Percentiles rank a stretch among this genome's conserved stretches.
phyloP scores from a whole-genome alignment of 64 coral and sea anemone species.

The Acropora yongei region DNA sequence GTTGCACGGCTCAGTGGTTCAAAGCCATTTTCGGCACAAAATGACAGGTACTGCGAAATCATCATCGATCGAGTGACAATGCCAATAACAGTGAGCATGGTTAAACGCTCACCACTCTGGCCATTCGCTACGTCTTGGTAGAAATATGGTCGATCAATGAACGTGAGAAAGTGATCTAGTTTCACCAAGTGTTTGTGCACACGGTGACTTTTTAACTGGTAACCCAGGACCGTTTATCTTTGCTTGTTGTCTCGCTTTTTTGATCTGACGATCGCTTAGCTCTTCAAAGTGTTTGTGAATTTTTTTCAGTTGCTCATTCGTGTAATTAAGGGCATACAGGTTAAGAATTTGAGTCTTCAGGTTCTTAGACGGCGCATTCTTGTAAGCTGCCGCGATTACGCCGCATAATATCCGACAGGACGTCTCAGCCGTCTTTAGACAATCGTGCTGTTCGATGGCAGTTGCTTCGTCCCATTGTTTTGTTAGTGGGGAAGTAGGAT shows the following conservation, averaged over 20 bases:
- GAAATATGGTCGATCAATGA: constrained; percentile 65
- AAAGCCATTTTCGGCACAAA: constrained; percentile 48
- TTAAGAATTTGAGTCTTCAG: constrained; percentile 67
- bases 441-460: neutral
- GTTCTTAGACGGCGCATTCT: constrained; percentile 29
- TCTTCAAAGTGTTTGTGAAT: neutral
- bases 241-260: neutral
- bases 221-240: too few relatives aligned
- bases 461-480: constrained; percentile 35
- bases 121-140: constrained; percentile 68
- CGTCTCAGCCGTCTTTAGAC: constrained; percentile 23
- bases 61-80: constrained; percentile 61
- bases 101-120: constrained; percentile 55
- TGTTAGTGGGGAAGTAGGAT: constrained; percentile 28
- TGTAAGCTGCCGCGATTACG: constrained; percentile 23
- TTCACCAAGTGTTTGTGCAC: constrained; percentile 46
- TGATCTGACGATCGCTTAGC: neutral
- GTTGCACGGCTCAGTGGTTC: constrained; percentile 40
- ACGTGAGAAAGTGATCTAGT: constrained; percentile 68
- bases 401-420: constrained; percentile 42
- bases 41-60: constrained; percentile 54
- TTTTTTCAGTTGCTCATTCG: constrained; percentile 24
- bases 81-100: constrained; percentile 66
- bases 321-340: constrained; percentile 53
- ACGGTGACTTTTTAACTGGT: neutral